Conservation (phyloP, 2,888 invertebrate species). For the Sarcophaga subvicina region DNA sequence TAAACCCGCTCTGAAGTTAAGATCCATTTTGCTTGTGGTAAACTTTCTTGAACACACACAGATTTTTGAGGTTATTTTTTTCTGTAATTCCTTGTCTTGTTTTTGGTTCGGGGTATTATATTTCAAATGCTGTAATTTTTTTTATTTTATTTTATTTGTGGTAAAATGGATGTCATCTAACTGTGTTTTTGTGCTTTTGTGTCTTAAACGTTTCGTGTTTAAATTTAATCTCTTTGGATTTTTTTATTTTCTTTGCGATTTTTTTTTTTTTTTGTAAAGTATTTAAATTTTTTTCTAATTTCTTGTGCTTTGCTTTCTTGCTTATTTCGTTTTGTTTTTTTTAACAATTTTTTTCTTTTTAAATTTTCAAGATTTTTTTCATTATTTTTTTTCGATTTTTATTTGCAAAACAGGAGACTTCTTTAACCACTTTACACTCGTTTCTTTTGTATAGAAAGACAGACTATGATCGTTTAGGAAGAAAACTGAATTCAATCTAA, state of each 20-base stretch:
- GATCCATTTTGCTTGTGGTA: slow-evolving; percentile 29
- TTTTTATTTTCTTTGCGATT: slow-evolving; percentile 8
- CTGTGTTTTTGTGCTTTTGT: slow-evolving; percentile 48
- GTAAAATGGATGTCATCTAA: slow-evolving; percentile 60
- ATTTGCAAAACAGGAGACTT: slow-evolving; percentile 23
- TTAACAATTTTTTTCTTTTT: slow-evolving; percentile 12
- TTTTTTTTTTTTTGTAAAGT: too few species aligned
- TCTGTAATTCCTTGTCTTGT: background rate
- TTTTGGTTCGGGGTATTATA: slow-evolving; percentile 29
- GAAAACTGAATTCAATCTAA: slow-evolving; percentile 48
- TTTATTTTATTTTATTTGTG: background rate
- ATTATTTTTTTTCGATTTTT: slow-evolving; percentile 16
- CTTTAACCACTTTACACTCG: slow-evolving; percentile 58
- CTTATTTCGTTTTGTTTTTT: slow-evolving; percentile 36
- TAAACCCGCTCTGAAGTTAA: slow-evolving; percentile 39
- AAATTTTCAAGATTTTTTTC: slow-evolving; percentile 19
- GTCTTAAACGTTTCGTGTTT: slow-evolving; percentile 39
- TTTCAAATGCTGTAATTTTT: slow-evolving; percentile 39
- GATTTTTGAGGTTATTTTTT: background rate
- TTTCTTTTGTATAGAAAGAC: background rate
- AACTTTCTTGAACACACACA: slow-evolving; percentile 16
- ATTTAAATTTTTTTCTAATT: slow-evolving; percentile 35
- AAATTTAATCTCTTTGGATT: slow-evolving; percentile 43
- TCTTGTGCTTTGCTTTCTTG: too few species aligned
- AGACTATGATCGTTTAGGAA: background rate